These are phyloP conservation scores for Drosophila histrio DNA, from an alignment of 2,888 invertebrate genomes.

Conservation along the genomic window DNA sequence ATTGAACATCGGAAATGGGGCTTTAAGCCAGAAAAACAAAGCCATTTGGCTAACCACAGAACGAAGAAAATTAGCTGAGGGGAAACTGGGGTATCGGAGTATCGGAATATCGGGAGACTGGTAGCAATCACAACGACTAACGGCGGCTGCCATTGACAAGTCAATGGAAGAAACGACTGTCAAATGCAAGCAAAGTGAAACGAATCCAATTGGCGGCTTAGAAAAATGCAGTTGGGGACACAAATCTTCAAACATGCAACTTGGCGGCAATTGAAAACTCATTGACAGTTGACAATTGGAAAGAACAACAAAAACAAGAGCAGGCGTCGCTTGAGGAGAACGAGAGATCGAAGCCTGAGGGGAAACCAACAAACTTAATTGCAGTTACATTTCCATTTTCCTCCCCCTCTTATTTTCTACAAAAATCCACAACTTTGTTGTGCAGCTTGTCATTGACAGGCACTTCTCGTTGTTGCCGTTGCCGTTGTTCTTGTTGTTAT, in stretches of 20 bases:
- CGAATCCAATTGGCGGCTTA: slow-evolving; percentile 71
- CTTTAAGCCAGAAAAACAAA: slow-evolving; percentile 54
- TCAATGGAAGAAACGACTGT: slow-evolving; percentile 60
- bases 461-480: slow-evolving; percentile 28
- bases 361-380: slow-evolving; percentile 63
- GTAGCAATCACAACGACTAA: slow-evolving; percentile 4
- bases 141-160: slow-evolving; percentile 47
- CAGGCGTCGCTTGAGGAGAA: not conserved
- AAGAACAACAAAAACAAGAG: slow-evolving; percentile 21
- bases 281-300: slow-evolving; percentile 77
- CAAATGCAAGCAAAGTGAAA: slow-evolving; percentile 63
- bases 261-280: slow-evolving; percentile 79
- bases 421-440: slow-evolving; percentile 53
- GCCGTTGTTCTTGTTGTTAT: slow-evolving; percentile 43
- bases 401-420: slow-evolving; percentile 1
- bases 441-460: slow-evolving; percentile 54
- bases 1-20: not conserved
- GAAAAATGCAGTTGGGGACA: slow-evolving; percentile 52
- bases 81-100: not conserved
- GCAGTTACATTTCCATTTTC: slow-evolving; percentile 73
- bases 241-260: slow-evolving; percentile 75
- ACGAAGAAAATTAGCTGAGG: slow-evolving; percentile 55
- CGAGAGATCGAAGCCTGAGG: slow-evolving; percentile 18
- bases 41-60: slow-evolving; percentile 51
- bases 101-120: not conserved